These are phyloP conservation scores for Alcis repandata DNA, from an alignment of 2,888 invertebrate species.

Conservation along the genomic window DNA sequence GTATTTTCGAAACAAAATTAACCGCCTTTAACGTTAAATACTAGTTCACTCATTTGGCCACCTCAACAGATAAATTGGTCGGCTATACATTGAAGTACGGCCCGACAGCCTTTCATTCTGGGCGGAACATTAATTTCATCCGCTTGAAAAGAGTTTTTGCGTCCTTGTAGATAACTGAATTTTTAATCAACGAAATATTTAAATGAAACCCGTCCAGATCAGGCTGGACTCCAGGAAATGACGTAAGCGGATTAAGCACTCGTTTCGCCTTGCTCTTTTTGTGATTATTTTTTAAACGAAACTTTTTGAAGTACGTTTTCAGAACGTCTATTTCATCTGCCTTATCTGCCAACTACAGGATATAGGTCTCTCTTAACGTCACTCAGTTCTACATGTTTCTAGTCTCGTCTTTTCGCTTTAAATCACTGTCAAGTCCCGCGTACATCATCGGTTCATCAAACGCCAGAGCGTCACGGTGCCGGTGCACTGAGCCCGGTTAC, in stretches of 20 bases:
- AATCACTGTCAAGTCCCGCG: no score
- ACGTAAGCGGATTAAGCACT: constrained; percentile 25
- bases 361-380: no score
- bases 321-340: not conserved
- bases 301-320: not conserved
- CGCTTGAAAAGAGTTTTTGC: constrained; percentile 31
- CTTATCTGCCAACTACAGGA: no score
- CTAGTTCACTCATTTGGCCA: not conserved
- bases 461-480: no score
- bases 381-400: not conserved
- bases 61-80: not conserved
- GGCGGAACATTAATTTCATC: constrained; percentile 24
- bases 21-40: not conserved
- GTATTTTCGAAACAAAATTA: not conserved
- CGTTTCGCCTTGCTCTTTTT: constrained; percentile 11
- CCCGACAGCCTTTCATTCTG: constrained; percentile 1
- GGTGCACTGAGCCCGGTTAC: no score
- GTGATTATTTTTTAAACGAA: constrained; percentile 11
- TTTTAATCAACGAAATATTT: constrained; percentile 35
- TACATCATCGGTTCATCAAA: no score
- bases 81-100: not conserved
- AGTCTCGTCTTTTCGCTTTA: not conserved
- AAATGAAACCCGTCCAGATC: constrained; percentile 17
- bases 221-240: constrained; percentile 11
- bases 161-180: constrained; percentile 30